Conservation (phyloP, 1,140 invertebrate genomes). For the Magallana angulata region DNA sequence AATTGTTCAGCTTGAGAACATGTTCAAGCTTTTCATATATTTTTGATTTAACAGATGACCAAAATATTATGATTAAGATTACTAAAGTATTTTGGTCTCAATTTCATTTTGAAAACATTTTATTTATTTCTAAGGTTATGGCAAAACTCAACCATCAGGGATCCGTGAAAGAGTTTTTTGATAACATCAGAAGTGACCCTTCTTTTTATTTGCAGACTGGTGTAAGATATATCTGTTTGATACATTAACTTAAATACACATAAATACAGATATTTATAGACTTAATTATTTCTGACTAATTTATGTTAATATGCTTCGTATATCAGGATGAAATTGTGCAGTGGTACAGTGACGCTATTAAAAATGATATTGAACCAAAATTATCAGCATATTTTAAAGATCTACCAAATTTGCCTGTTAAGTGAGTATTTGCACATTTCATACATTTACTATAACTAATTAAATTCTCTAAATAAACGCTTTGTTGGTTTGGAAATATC, state of each 20-base stretch:
- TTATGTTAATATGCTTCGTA: background rate
- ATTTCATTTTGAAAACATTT: background rate
- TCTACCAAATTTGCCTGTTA: conserved; percentile 64
- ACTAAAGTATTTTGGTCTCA: background rate
- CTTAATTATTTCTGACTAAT: no score
- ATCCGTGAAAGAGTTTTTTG: conserved; percentile 48
- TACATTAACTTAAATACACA: background rate
- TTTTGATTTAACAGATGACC: no score
- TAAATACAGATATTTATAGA: background rate
- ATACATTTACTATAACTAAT: no score
- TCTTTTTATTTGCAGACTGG: conserved; percentile 57
- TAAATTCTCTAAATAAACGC: no score
- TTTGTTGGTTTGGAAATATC: no score
- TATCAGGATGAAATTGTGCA: conserved; percentile 67
- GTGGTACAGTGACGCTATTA: conserved; percentile 73
- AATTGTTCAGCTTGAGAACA: no score
- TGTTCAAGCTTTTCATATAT: no score
- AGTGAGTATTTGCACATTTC: conserved; percentile 55
- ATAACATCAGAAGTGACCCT: conserved; percentile 42
- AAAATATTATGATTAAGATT: no score
- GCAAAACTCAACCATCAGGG: conserved; percentile 46
- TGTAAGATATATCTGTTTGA: conserved; percentile 45
- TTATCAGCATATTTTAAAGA: conserved; percentile 65
- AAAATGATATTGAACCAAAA: conserved; percentile 72
- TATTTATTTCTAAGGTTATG: conserved; percentile 44